phyloP scores from a whole-genome alignment of 2,113 vertebrate species.

The Clinocottus analis region DNA sequence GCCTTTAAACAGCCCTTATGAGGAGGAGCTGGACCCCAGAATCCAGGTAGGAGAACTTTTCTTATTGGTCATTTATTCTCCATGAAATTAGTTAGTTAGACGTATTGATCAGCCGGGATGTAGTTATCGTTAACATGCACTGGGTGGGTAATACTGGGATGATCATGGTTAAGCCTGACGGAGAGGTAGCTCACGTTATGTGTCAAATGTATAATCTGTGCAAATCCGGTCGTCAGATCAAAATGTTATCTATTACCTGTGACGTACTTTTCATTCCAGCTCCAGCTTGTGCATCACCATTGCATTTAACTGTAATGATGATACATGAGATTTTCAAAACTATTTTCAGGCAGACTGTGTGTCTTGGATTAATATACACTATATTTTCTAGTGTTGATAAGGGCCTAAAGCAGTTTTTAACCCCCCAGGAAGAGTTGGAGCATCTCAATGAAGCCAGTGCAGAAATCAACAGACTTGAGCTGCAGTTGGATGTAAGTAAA shows the following conservation, averaged over 20 bases:
- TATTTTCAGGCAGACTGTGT: neutral
- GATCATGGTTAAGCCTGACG: neutral
- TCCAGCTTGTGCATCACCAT: neutral
- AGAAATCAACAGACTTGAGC: constrained; percentile 92
- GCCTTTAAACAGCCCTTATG: constrained; percentile 71
- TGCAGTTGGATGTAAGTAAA: constrained; percentile 90
- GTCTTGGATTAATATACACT: neutral
- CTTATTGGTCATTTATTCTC: neutral
- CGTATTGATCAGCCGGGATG: neutral
- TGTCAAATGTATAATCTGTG: constrained; percentile 15
- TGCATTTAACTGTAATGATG: neutral
- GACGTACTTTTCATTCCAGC: neutral
- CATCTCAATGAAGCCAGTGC: constrained; percentile 94
- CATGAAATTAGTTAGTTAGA: neutral
- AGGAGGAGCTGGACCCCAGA: constrained; percentile 85
- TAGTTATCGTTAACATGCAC: neutral
- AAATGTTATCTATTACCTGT: neutral
- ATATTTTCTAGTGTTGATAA: neutral
- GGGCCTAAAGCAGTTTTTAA: neutral
- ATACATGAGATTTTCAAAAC: neutral
- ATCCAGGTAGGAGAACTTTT: constrained; percentile 78
- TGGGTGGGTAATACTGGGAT: neutral
- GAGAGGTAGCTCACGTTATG: neutral
- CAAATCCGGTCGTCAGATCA: constrained; percentile 14
- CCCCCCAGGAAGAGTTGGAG: constrained; percentile 90